These are phyloP conservation scores for Capromys pilorides DNA, from an alignment of 2,797 vertebrate species.

Conservation along the genomic window DNA sequence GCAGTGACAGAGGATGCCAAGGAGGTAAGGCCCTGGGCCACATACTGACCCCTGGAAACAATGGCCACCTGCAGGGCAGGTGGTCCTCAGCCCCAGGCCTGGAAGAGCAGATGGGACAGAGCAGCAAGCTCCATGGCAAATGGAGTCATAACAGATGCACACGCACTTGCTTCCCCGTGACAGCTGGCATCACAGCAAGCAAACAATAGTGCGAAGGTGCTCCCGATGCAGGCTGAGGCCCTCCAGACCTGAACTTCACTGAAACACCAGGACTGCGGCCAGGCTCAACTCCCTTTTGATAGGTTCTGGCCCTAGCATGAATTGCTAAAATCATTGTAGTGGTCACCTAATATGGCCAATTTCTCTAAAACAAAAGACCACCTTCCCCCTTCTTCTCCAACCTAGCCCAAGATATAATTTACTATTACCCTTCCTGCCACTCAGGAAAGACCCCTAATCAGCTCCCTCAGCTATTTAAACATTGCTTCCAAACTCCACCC, in stretches of 20 bases:
- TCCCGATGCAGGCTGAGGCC: background rate
- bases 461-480: no score
- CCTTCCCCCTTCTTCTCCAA: no score
- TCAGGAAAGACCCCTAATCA: no score
- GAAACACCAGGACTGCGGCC: background rate
- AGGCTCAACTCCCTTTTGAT: background rate
- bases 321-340: no score
- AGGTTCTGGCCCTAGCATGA: no score
- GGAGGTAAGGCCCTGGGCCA: background rate
- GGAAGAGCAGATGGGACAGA: background rate
- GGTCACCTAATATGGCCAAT: no score
- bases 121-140: background rate
- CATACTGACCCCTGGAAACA: background rate
- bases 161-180: background rate
- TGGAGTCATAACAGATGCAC: background rate
- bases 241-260: background rate
- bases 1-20: background rate
- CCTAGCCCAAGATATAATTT: no score
- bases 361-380: no score
- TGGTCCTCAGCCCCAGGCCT: background rate
- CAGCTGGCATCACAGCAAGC: background rate
- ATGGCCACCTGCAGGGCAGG: accelerated
- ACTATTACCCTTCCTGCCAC: no score
- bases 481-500: no score
- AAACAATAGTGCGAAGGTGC: background rate